Base-by-base conservation (phyloP, 2,113 vertebrate species). In the Phaethon lepturus region DNA sequence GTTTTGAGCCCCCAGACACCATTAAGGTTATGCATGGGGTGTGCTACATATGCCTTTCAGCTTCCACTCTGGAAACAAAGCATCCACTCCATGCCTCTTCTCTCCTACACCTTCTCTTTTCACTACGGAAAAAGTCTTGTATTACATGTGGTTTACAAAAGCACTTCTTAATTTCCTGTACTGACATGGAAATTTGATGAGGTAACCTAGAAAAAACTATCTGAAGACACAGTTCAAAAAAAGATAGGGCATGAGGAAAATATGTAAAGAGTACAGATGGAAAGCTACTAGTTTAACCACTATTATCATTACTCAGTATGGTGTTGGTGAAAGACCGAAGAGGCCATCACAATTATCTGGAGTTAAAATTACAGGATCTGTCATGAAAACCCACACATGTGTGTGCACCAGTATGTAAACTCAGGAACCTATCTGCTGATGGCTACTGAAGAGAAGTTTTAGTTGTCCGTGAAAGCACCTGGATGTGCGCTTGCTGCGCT, bases 11-110 rank as follows among this genome's bases (percentile, higher is more conserved):
- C 12, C 6, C 28, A 66, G n/a, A 44, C 20, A 47, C 10, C 5
- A n/a, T 0, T 28, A 6, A 7, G 7, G 10, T 0, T 33, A 11
- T 47, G n/a, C n/a, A 78, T 0, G 0, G 13, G 3, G 3, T 52
- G 8, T 47, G 24, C 45, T 72, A 55, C 29, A 11, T 20, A 23
- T 14, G 9, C 19, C 11, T 88, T 90, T 83, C 8, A 26, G 20
- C 10, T 69, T 83, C 58, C 12, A 16, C 42, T 81, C 31, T 25
- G 22, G 13, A 42, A 69, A 31, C 14, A 91, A 94, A 71, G 16
- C 11, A 58, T 66, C 11, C 17, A 29, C 5, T 52, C 42, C 5
- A 0, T 47, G 9, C 2, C 8, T 89, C 17, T 76, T 68, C 31
- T 88, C 44, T 88, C 17, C 44, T 53, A 42, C 18, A 66, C 7